These are phyloP conservation scores for Rhinogobio ventralis DNA, from an alignment of 2,797 vertebrate genomes.

Conservation along the genomic window DNA sequence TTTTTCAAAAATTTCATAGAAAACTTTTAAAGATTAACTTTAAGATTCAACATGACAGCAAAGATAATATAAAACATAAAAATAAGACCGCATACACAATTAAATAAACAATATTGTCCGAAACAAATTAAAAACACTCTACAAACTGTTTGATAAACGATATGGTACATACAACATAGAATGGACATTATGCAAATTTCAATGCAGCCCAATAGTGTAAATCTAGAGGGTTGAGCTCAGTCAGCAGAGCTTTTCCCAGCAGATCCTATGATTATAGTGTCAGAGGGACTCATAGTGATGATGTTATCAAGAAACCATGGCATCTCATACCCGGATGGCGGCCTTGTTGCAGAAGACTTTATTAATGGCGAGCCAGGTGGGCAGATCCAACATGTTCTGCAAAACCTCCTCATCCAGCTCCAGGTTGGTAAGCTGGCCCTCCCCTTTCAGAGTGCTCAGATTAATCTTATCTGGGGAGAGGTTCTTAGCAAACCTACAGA, in stretches of 20 bases:
- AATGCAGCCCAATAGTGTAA: background rate
- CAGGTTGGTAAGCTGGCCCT: conserved; percentile 94
- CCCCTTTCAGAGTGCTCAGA: conserved; percentile 93
- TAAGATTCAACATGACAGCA: background rate
- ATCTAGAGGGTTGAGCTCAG: background rate
- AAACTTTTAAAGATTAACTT: background rate
- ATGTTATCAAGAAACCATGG: background rate
- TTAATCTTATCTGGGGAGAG: conserved; percentile 99
- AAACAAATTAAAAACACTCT: background rate
- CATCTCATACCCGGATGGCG: conserved; percentile 89
- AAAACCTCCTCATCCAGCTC: conserved; percentile 98
- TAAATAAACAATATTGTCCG: background rate
- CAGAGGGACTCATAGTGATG: background rate
- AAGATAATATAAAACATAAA: background rate
- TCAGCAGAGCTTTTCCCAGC: background rate
- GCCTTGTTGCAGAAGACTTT: conserved; percentile 98
- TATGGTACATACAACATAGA: background rate
- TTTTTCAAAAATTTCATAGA: background rate
- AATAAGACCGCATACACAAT: background rate
- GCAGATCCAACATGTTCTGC: conserved; percentile 97
- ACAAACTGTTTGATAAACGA: background rate
- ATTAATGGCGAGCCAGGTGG: conserved; percentile 98
- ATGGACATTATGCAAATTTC: background rate
- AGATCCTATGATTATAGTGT: background rate
- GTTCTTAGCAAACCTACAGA: conserved; percentile 81